Base-by-base conservation (phyloP, 2,113 vertebrate genomes). In the Megaceryle maxima region DNA sequence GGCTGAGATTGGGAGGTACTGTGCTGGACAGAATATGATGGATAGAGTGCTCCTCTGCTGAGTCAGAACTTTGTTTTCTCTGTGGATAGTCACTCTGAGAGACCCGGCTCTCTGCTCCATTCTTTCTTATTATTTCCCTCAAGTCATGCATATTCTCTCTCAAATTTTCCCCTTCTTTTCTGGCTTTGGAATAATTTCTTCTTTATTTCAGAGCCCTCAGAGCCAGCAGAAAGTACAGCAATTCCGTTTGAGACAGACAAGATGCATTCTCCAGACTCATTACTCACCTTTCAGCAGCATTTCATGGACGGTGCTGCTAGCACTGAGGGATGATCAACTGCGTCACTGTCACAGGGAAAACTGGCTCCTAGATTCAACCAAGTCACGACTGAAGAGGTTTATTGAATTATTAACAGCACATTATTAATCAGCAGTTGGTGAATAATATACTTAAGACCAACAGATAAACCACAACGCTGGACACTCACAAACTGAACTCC, bases 21-120 rank as follows among this genome's bases (percentile, higher is more conserved):
- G n/a, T 5, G 3, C 70, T 79, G 67, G n/a, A 41, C 4, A 74
- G 33, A 82, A 44, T 21, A n/a, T 6, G 15, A 74, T 41, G 29
- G 37, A 46, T 9, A 43, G 11, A 59, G 31, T 2, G 1, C 21
- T 77, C 4, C 41, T 78, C 33, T 62, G 25, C 20, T 1, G 3
- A 88, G 56, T 56, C 41, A 64, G 31, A 76, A 44, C 21, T 53
- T 67, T 19, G 11, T 83, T 64, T 88, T 83, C 37, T 39, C 20
- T 76, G 63, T 67, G 35, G 31, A n/a, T 41, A 80, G 64, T 84
- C 31, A 46, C 13, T 62, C 16, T 13, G 57, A 87, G 63, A 70
- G 16, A 72, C 17, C 22, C 66, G 63, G 11, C 9, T 63, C 28
- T 83, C 44, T 0, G 0, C 33, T 73, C 29, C 2, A 0, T 73